A percentile compares a stretch with the other conserved stretches of the same genome.
Conservation (phyloP, 2,797 vertebrate genomes). For the Oryzias sinensis region DNA sequence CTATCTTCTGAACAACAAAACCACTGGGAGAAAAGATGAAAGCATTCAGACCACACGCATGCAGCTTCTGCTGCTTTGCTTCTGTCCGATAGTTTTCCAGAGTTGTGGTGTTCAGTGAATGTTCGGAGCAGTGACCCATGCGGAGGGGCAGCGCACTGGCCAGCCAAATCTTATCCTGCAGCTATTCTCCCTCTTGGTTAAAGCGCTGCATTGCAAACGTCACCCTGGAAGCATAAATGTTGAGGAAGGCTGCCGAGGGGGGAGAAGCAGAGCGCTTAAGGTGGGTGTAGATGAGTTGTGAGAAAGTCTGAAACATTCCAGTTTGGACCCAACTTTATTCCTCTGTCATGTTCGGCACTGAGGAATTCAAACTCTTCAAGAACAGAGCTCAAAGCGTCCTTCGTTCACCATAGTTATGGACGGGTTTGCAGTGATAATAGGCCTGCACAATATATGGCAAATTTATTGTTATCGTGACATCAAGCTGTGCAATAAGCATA, state of each 20-base stretch:
- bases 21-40: constrained; percentile 9
- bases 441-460: no score
- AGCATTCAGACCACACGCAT: constrained; percentile 28
- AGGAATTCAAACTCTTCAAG: constrained; percentile 21
- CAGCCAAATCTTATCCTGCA: constrained; percentile 57
- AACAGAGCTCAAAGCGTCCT: constrained; percentile 3
- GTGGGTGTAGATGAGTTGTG: constrained; percentile 35
- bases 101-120: constrained; percentile 47
- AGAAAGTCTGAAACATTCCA: constrained; percentile 18
- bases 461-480: no score
- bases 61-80: constrained; percentile 24
- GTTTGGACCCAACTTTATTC: constrained; percentile 9
- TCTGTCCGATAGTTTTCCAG: constrained; percentile 48
- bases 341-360: constrained; percentile 15
- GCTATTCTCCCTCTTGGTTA: constrained; percentile 69
- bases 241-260: constrained; percentile 2
- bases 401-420: no score
- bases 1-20: constrained; percentile 6
- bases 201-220: constrained; percentile 52
- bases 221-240: constrained; percentile 44
- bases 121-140: constrained; percentile 65
- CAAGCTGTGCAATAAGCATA: no score
- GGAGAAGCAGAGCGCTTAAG: constrained; percentile 26
- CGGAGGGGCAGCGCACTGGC: constrained; percentile 44
- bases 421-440: no score